Percentiles rank a stretch among this genome's conserved stretches.
Evolutionary conservation across 2,797 vertebrate species (phyloP).

Genomic region (Spinus pinus): DNA sequence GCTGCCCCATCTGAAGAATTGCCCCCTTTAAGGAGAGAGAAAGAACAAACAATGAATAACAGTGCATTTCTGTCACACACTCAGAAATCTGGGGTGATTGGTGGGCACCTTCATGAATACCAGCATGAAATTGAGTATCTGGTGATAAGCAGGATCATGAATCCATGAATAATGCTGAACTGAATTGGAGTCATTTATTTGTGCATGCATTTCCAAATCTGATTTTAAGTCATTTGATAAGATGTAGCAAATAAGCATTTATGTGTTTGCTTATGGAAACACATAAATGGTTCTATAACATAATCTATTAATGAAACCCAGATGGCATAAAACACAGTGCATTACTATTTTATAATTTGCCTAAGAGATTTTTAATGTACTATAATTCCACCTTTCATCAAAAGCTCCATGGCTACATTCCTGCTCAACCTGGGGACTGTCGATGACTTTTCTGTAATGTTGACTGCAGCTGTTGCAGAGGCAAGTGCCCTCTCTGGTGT

Average conservation of each 20-base stretch:
- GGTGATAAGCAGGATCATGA: neutral
- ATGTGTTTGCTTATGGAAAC: conserved; percentile 2
- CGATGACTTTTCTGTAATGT: neutral
- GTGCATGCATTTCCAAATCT: neutral
- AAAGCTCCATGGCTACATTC: neutral
- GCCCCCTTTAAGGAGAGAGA: neutral
- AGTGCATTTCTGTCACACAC: neutral
- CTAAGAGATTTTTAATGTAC: neutral
- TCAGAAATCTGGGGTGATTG: neutral
- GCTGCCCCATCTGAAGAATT: neutral
- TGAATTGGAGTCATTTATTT: neutral
- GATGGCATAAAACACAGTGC: neutral
- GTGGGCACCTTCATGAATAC: neutral
- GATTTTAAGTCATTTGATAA: neutral
- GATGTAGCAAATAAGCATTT: conserved; percentile 28
- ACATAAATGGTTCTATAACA: neutral
- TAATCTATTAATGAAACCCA: conserved; percentile 47
- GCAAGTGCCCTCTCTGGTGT: neutral
- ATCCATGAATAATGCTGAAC: neutral
- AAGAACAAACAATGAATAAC: neutral
- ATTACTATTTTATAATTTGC: neutral
- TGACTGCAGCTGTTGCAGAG: neutral
- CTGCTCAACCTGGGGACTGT: neutral
- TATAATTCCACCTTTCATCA: conserved; percentile 44
- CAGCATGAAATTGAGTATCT: neutral